Conservation (phyloP, 2,797 vertebrate genomes). For the Phoebastria nigripes region DNA sequence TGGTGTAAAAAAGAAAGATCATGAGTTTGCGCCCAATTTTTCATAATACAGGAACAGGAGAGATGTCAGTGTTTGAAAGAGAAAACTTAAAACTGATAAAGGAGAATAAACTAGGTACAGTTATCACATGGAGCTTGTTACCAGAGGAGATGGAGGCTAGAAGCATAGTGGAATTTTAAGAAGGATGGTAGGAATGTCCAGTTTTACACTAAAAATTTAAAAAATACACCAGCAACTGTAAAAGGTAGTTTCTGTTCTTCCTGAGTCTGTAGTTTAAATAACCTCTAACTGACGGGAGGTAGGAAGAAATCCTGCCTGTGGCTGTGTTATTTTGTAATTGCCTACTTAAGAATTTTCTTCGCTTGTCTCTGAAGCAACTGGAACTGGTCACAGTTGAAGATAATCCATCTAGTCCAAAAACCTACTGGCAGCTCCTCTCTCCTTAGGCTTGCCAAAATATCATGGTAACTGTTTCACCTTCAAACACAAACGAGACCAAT, state of each 20-base stretch:
- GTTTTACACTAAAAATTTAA: neutral
- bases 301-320: neutral
- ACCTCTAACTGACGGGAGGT: neutral
- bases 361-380: neutral
- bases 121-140: neutral
- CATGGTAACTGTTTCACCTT: neutral
- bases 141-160: neutral
- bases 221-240: neutral
- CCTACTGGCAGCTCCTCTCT: neutral
- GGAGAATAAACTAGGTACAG: neutral
- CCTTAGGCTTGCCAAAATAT: neutral
- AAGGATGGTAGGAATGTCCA: neutral
- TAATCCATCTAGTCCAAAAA: neutral
- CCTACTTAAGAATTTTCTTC: neutral
- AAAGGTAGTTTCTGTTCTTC: neutral
- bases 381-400: neutral
- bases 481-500: neutral
- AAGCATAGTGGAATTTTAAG: neutral
- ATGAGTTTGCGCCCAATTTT: neutral
- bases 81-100: neutral
- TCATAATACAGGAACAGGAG: neutral
- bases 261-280: neutral
- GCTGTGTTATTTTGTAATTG: neutral
- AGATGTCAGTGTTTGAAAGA: neutral
- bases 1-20: neutral